phyloP scores from a whole-genome alignment of 2,888 invertebrate genomes.

The Pyrrhosoma nymphula region DNA sequence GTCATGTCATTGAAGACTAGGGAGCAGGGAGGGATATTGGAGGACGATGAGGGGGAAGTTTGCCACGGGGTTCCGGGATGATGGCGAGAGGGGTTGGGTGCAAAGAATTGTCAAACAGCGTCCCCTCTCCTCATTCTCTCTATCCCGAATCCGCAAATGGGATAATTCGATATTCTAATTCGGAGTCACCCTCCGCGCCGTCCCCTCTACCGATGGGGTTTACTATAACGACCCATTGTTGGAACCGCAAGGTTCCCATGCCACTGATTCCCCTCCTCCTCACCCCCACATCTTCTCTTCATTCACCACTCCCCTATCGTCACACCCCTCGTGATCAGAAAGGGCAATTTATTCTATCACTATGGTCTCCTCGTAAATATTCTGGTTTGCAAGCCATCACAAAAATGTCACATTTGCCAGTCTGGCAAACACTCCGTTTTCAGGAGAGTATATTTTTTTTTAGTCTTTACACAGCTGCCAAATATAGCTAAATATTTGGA shows the following conservation, averaged over 20 bases:
- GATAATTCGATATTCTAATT: conserved; percentile 58
- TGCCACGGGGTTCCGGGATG: too few species aligned
- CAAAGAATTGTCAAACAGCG: background rate
- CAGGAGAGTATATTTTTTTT: too few species aligned
- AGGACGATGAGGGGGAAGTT: too few species aligned
- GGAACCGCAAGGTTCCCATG: background rate
- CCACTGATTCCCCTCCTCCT: background rate
- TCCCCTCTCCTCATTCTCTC: background rate
- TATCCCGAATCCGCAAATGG: conserved; percentile 18
- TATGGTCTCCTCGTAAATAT: background rate
- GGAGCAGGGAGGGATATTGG: too few species aligned
- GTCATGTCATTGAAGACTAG: too few species aligned
- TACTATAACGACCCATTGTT: conserved; percentile 13
- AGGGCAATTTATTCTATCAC: background rate
- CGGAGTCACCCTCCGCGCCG: background rate
- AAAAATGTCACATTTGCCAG: too few species aligned
- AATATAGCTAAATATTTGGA: too few species aligned
- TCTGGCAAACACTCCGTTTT: too few species aligned
- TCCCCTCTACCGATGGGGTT: background rate
- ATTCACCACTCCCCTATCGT: background rate
- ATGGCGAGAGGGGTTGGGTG: too few species aligned
- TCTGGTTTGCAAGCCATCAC: too few species aligned
- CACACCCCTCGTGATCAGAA: background rate
- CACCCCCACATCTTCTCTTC: background rate
- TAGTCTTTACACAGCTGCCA: too few species aligned